Evolutionary conservation across 2,888 invertebrate species (phyloP), one percentile per base, ranked within the genome.

Genomic region (Oscheius sp.): DNA sequence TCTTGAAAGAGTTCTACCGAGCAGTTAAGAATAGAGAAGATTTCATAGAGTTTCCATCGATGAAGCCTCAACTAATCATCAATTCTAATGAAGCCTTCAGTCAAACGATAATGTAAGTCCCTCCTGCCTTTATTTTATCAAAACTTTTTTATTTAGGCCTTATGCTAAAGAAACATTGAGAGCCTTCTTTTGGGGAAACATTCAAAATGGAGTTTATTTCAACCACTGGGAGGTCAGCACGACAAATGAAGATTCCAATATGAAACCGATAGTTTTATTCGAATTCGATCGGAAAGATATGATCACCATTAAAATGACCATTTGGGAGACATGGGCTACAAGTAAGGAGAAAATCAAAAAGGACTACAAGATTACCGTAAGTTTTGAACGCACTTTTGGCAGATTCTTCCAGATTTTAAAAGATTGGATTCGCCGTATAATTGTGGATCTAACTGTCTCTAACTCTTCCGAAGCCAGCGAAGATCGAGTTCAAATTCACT

Each of bases 381-480:
- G 39, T 31, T 58, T 23, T 50, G 12, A n/a, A n/a, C n/a, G n/a
- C n/a, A n/a, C 10, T 52, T 37, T 58, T 65, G 68, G 25, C 65
- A 77, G 77, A 68, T 78, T 46, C 42, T 66, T 1, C 67, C n/a
- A n/a, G 73, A 10, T 53, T 66, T 8, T 63, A 69, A n/a, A n/a
- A n/a, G n/a, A n/a, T n/a, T n/a, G n/a, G 12, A 74, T 79, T n/a
- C 72, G 75, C 23, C 71, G 79, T 8, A 74, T 79, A 8, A 75
- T 79, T 42, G 68, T 76, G 17, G 79, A 79, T 64, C 72, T 70
- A 5, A 65, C 69, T 12, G 74, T 74, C 6, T 12, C 34, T 10
- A 74, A 76, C 48, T 25, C n/a, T 3, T 64, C n/a, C n/a, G n/a
- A n/a, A n/a, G n/a, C 67, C 25, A 73, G 73, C 12, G 5, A 20